phyloP scores from a whole-genome alignment of 37 sponge, comb jelly and placozoan species.

The Haliclona indistincta region DNA sequence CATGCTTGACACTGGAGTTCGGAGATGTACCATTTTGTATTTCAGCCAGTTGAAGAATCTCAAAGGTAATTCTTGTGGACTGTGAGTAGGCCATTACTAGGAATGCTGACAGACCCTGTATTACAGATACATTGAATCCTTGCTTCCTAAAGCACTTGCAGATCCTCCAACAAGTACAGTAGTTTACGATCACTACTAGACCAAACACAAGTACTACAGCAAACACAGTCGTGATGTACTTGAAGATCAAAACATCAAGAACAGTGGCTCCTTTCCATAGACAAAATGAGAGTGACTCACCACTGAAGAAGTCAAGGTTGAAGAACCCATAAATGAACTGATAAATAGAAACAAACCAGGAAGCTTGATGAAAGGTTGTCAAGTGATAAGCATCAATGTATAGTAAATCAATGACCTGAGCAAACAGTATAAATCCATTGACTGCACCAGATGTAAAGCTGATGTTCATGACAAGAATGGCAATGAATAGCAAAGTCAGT shows the following conservation, averaged over 20 bases:
- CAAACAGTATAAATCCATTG: constrained; percentile 43
- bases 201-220: constrained; percentile 14
- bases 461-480: constrained; percentile 21
- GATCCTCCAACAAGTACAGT: constrained; percentile 5
- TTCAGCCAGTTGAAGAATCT: background rate
- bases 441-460: constrained; percentile 51
- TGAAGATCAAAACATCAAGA: constrained; percentile 26
- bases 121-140: background rate
- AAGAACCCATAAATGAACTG: constrained; percentile 33
- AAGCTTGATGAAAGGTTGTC: background rate
- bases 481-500: constrained; percentile 21
- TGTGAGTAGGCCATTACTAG: constrained; percentile 37
- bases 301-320: constrained; percentile 27
- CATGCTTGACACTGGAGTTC: background rate
- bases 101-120: constrained; percentile 51
- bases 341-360: background rate
- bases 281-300: constrained; percentile 44
- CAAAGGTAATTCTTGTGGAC: constrained; percentile 11
- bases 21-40: background rate
- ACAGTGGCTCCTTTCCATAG: constrained; percentile 36
- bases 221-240: constrained; percentile 29
- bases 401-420: constrained; percentile 26
- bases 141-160: background rate
- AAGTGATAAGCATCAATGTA: background rate
- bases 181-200: constrained; percentile 18